phyloP scores from a whole-genome alignment of 2,888 invertebrate genomes.

The Crossocerus cetratus region DNA sequence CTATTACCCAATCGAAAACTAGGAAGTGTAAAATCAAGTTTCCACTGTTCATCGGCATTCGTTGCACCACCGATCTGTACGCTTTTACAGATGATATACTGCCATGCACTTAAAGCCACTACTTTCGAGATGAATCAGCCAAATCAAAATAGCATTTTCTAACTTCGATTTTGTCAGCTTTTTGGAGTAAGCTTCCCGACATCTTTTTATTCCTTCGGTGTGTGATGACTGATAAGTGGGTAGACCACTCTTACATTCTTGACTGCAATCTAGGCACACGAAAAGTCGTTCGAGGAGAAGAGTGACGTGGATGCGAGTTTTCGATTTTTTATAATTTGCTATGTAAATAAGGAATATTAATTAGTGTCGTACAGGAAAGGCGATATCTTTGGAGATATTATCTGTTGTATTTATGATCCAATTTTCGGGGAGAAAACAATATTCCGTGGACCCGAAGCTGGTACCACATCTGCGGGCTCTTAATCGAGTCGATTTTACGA shows the following conservation, averaged over 20 bases:
- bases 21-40: background rate
- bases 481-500: background rate
- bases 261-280: background rate
- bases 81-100: conserved; percentile 21
- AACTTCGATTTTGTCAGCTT: background rate
- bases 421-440: conserved; percentile 34
- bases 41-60: background rate
- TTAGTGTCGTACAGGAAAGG: conserved; percentile 35
- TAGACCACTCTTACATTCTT: background rate
- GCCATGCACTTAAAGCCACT: conserved; percentile 17
- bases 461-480: conserved; percentile 5
- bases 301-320: conserved; percentile 50
- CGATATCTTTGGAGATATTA: conserved; percentile 31
- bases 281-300: background rate
- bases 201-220: background rate
- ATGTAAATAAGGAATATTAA: conserved; percentile 58
- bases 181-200: background rate
- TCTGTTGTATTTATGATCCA: conserved; percentile 49
- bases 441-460: conserved; percentile 45
- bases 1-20: no score
- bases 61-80: background rate
- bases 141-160: background rate
- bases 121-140: background rate
- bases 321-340: conserved; percentile 69
- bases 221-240: background rate